phyloP scores from a whole-genome alignment of 2,113 vertebrate species.

The Australoheros scitulus region DNA sequence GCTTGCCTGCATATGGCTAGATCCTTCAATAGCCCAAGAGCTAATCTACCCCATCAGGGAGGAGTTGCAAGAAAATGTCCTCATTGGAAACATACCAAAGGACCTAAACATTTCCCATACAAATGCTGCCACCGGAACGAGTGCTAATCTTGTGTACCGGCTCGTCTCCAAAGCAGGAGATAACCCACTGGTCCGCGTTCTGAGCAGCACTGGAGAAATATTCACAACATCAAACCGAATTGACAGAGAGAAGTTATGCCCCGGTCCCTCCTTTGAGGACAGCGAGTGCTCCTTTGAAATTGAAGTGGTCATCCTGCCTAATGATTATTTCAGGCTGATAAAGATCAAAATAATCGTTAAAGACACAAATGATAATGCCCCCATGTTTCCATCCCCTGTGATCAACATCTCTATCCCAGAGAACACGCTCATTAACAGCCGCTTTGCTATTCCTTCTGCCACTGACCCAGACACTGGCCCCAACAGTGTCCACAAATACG shows the following conservation, averaged over 20 bases:
- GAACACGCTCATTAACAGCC: constrained; percentile 98
- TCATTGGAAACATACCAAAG: constrained; percentile 99
- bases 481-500: constrained; percentile 97
- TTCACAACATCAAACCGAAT: constrained; percentile 97
- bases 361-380: constrained; percentile 99
- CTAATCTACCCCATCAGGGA: constrained; percentile 98
- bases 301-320: constrained; percentile 98
- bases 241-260: constrained; percentile 97
- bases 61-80: constrained; percentile 97
- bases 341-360: constrained; percentile 99
- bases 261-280: constrained; percentile 91
- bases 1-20: constrained; percentile 94
- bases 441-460: constrained; percentile 96
- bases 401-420: constrained; percentile 99
- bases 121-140: constrained; percentile 92
- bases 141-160: constrained; percentile 95
- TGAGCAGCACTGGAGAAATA: constrained; percentile 96
- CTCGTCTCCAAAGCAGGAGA: constrained; percentile 98
- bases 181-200: constrained; percentile 94
- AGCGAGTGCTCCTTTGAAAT: constrained; percentile 98
- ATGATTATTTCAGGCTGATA: constrained; percentile 98
- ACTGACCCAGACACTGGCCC: constrained; percentile 98
- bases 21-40: constrained; percentile 97
- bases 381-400: constrained; percentile 98
- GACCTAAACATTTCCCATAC: constrained; percentile 98